Percentiles rank a stretch among this genome's conserved stretches.
Conservation (phyloP, 2,113 vertebrate genomes). For the Chitala chitala region DNA sequence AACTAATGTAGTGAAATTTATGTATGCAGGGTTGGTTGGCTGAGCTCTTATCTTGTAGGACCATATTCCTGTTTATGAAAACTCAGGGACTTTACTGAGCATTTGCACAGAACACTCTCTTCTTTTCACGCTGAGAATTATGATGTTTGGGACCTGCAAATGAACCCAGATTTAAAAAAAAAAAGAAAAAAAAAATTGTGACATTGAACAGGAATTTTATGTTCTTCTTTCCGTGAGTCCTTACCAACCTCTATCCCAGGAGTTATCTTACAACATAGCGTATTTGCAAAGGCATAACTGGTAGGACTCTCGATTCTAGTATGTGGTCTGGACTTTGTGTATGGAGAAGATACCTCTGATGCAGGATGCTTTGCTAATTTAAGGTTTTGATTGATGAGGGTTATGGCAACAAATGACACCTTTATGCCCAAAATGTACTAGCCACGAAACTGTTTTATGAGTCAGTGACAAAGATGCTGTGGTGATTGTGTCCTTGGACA, state of each 20-base stretch:
- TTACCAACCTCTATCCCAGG: no score
- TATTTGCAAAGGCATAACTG: no score
- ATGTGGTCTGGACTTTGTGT: neutral
- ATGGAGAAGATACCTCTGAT: no score
- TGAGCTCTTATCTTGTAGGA: neutral
- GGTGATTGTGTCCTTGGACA: neutral
- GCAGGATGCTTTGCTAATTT: no score
- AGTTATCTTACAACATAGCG: no score
- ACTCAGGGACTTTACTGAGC: neutral
- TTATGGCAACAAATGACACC: constrained; percentile 1
- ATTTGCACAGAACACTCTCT: neutral
- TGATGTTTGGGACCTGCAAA: neutral
- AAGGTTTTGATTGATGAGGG: neutral
- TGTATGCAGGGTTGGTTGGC: neutral
- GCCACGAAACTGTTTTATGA: neutral
- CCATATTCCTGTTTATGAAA: neutral
- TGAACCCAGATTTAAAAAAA: neutral
- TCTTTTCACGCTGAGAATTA: neutral
- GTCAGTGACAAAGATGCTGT: neutral
- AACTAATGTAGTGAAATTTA: neutral
- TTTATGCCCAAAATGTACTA: neutral
- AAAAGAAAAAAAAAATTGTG: neutral
- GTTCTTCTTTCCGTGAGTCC: no score
- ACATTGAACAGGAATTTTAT: no score
- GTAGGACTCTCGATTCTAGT: neutral